Evolutionary conservation across 2,888 invertebrate species (phyloP), one percentile per base, ranked within the genome.

Genomic region (Drosophila hamatofila): DNA sequence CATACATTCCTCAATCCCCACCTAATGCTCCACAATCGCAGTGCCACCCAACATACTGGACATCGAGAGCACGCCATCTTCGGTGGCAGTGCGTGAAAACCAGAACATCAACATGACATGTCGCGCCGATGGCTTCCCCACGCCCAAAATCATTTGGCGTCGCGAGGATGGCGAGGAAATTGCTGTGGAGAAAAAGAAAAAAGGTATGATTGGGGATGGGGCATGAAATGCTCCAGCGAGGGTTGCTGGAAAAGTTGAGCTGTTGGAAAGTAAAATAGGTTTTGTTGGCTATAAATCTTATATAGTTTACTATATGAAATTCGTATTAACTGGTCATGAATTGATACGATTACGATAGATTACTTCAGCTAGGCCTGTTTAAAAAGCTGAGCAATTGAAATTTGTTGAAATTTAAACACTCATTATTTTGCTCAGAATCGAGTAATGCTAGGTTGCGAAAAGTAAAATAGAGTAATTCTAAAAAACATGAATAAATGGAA

Each of bases 41-140:
- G 98, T 98, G 80, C 98, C 98, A 16, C 98, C 98, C 11, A 97
- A 97, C 90, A 98, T 99, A 90, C 93, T 98, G 92, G 98, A 98
- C 92, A 95, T 96, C 39, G 96, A 97, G 83, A 98, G 97, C 92
- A 97, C 97, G 54, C 96, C 97, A 91, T 98, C 98, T 61, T 97
- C 97, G 59, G 97, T 98, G 80, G 97, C 97, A 2, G 97, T 98
- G 44, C 94, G 97, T 25, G 98, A 98, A 94, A 97, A 98, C 93
- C 97, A 97, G 93, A 98, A 98, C 92, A 97, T 98, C 82, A 97
- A 97, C 76, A 94, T 98, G 91, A 96, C 97, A 63, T 98, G 98
- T 93, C 96, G 96, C 91, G 97, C 97, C 23, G 96, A 97, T 88
- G 98, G 98, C 49, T 97, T 97, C 91, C 98, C 98, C 0, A 94